A percentile compares a stretch with the other conserved stretches of the same genome.
Conservation (phyloP, 2,888 invertebrate species). For the Yponomeuta plumbellus region DNA sequence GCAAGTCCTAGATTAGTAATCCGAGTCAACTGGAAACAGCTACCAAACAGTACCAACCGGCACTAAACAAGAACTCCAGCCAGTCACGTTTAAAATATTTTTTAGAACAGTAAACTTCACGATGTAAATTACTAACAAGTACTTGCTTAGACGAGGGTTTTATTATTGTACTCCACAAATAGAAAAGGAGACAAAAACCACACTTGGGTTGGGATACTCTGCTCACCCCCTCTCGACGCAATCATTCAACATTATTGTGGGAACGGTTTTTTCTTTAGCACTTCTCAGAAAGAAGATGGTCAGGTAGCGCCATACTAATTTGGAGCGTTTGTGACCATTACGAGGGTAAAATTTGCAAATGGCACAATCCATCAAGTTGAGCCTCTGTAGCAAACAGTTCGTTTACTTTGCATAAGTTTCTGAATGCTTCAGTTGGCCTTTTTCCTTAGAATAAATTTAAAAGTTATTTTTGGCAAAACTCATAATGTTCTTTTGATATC, state of each 20-base stretch:
- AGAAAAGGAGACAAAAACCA: slow-evolving; percentile 62
- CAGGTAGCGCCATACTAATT: slow-evolving; percentile 60
- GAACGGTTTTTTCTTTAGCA: slow-evolving; percentile 58
- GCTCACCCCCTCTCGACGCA: slow-evolving; percentile 53
- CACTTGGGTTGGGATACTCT: slow-evolving; percentile 62
- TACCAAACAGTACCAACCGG: neutral
- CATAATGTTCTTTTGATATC: no score
- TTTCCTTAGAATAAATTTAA: neutral
- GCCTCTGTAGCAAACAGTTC: neutral
- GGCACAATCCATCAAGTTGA: slow-evolving; percentile 15
- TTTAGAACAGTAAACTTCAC: neutral
- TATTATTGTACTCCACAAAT: slow-evolving; percentile 64
- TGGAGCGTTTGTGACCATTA: slow-evolving; percentile 45
- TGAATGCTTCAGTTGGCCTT: neutral
- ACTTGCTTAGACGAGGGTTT: slow-evolving; percentile 46
- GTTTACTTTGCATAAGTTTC: slow-evolving; percentile 5
- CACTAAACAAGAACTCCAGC: neutral
- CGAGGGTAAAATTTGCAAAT: slow-evolving; percentile 30
- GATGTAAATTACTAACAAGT: slow-evolving; percentile 5
- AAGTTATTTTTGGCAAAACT: no score
- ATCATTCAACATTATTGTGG: slow-evolving; percentile 61
- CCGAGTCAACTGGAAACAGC: slow-evolving; percentile 3
- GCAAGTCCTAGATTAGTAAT: slow-evolving; percentile 17
- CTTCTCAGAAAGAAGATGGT: slow-evolving; percentile 49
- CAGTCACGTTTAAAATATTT: neutral